phyloP scores from a whole-genome alignment of 2,888 invertebrate genomes.

The Lepas anatifera region DNA sequence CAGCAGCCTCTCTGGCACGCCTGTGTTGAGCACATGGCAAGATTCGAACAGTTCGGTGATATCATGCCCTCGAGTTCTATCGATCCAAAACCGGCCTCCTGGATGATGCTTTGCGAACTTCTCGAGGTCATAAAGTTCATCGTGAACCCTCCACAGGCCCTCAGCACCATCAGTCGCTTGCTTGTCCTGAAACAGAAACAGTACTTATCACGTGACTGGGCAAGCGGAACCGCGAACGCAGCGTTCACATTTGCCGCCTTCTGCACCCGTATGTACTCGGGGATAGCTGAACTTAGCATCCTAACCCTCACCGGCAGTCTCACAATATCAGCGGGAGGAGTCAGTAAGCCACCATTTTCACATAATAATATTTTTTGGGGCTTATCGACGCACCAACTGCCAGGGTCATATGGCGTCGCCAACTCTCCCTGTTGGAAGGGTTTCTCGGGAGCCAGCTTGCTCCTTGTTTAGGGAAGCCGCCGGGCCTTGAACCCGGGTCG shows the following conservation, averaged over 20 bases:
- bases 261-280: background rate
- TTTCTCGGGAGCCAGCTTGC: no score
- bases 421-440: no score
- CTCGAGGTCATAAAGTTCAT: constrained; percentile 70
- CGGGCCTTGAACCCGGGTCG: no score
- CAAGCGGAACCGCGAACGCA: background rate
- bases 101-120: constrained; percentile 70
- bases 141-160: constrained; percentile 62
- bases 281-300: background rate
- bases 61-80: constrained; percentile 50
- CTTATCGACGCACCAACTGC: no score
- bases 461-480: no score
- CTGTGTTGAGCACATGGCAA: constrained; percentile 47
- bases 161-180: constrained; percentile 55
- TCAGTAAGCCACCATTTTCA: background rate
- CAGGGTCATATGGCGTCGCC: no score
- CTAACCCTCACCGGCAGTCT: background rate
- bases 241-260: background rate
- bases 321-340: background rate
- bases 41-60: constrained; percentile 67
- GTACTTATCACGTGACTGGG: background rate
- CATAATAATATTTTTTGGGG: no score
- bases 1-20: constrained; percentile 45
- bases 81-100: constrained; percentile 65
- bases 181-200: constrained; percentile 18